Evolutionary conservation across 2,888 invertebrate genomes (phyloP), one percentile per base, ranked within the genome.

Genomic region (Eupelmus urozonus): DNA sequence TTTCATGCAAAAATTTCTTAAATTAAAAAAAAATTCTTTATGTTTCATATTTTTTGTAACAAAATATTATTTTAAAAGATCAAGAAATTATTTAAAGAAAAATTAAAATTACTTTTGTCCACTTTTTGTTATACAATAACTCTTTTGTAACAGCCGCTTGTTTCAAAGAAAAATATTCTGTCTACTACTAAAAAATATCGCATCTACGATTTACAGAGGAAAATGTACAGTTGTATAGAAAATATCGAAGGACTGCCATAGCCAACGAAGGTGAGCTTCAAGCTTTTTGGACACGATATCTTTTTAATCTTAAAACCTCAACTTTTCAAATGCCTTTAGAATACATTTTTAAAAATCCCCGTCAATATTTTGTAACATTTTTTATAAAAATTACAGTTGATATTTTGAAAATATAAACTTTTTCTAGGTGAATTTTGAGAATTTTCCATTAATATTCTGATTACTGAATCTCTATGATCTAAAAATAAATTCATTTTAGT

Each of bases 151-250:
- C 67, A 69, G 62, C 51, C 16, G 11, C 70, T 59, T 27, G 4
- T n/a, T 65, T 78, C 70, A 65, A 74, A 51, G 59, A 69, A 66
- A 66, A 42, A 71, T 55, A 59, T 59, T 60, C 51, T 74, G 27
- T 57, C 70, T 74, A 65, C 16, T n/a, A 45, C 49, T 79, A 72
- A 72, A 72, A 60, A 76, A 72, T 71, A 62, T 71, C 34, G 59
- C 45, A 69, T 72, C 23, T 76, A 79, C 27, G 76, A 69, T 76
- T 79, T 63, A 59, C 62, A 73, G 23, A 73, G 73, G 53, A 76
- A 70, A 80, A 69, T 76, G 59, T 76, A 73, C 76, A 76, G 16
- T 73, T 73, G 65, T 59, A 59, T 80, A 80, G 73, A 76, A 73
- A 80, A 73, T 76, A 71, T 79, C 20, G 40, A 76, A 79, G 60